These are phyloP conservation scores for Lydus trimaculatus DNA, from an alignment of 2,888 invertebrate species.

Conservation along the genomic window DNA sequence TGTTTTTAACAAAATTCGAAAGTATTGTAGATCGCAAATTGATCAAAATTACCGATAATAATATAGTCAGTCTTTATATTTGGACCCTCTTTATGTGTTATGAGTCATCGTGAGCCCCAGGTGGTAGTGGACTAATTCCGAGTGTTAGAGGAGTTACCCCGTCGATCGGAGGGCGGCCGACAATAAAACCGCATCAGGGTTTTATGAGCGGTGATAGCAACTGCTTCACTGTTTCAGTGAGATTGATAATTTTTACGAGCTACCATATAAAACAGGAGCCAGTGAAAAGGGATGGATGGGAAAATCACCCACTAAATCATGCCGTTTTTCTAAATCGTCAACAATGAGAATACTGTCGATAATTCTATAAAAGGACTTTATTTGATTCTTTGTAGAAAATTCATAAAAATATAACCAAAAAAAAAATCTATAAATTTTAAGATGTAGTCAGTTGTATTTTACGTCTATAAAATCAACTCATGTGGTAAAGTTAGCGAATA, in stretches of 20 bases:
- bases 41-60: not conserved
- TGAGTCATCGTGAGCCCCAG: conserved; percentile 23
- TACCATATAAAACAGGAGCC: conserved; percentile 48
- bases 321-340: conserved; percentile 21
- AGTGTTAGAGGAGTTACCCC: conserved; percentile 25
- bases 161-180: conserved; percentile 34
- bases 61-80: not conserved
- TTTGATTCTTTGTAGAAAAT: conserved; percentile 41
- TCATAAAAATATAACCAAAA: conserved; percentile 48
- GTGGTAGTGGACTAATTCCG: conserved; percentile 33
- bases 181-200: conserved; percentile 46
- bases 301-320: not conserved
- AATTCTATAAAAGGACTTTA: conserved; percentile 48
- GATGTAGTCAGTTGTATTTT: not conserved
- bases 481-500: conserved; percentile 5
- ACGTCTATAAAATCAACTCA: not conserved
- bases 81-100: not conserved
- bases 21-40: not conserved
- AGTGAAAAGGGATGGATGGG: not conserved
- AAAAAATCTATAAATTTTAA: conserved; percentile 28
- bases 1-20: not conserved
- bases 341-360: conserved; percentile 26
- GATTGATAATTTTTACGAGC: conserved; percentile 56
- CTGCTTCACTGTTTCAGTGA: conserved; percentile 48
- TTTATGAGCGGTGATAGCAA: conserved; percentile 49